Evolutionary conservation across 37 sponge, comb jelly and placozoan genomes (phyloP).

Genomic region (Aphrocallistes beatrix): DNA sequence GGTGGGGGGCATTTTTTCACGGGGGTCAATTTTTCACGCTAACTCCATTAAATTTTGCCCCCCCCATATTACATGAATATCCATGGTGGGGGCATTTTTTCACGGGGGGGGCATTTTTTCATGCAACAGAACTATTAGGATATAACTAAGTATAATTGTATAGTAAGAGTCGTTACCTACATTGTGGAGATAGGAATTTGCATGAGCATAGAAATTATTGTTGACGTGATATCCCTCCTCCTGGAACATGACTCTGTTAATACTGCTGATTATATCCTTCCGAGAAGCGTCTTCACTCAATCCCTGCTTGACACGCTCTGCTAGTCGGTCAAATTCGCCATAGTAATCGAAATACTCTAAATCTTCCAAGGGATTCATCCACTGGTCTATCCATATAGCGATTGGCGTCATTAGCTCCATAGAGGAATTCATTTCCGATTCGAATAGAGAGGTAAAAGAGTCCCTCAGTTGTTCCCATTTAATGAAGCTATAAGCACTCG

Average conservation of each 20-base stretch:
- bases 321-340: not conserved
- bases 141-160: too few relatives aligned
- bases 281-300: not conserved
- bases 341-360: not conserved
- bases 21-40: too few relatives aligned
- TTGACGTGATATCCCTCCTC: not conserved
- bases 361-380: not conserved
- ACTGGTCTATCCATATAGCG: not conserved
- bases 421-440: not conserved
- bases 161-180: too few relatives aligned
- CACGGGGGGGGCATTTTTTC: too few relatives aligned
- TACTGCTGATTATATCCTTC: not conserved
- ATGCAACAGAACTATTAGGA: too few relatives aligned
- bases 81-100: too few relatives aligned
- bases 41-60: too few relatives aligned
- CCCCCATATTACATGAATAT: too few relatives aligned
- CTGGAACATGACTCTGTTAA: not conserved
- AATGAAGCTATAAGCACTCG: not conserved
- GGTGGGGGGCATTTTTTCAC: too few relatives aligned
- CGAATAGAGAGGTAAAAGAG: not conserved
- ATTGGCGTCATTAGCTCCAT: not conserved
- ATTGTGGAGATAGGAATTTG: not conserved
- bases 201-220: conserved; percentile 11
- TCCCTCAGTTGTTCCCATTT: not conserved
- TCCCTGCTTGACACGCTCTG: not conserved